Evolutionary conservation across 2,888 invertebrate species (phyloP), one percentile per base, ranked within the genome.

Genomic region (Kuschelorhynchus macadamiae): DNA sequence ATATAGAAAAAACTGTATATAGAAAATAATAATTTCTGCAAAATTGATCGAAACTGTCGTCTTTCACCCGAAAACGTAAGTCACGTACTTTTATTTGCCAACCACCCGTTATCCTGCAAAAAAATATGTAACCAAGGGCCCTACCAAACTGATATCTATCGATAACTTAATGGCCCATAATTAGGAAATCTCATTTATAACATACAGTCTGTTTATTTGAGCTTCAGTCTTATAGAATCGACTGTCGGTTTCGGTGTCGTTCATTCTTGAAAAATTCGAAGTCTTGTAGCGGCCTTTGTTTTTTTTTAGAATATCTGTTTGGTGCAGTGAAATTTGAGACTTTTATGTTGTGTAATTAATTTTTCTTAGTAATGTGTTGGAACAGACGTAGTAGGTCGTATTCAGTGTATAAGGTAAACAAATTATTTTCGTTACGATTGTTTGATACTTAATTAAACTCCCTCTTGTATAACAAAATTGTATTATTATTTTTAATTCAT

Each of bases 371-470:
- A 11, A 25, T 25, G 25, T 25, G 33, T 8, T 64, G 56, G 56
- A 33, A 36, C 7, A 4, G 42, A 17, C 62, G 30, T 1, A 33
- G 42, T 20, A 42, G 52, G 16, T 57, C 65, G 20, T 65, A 65
- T 44, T 65, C 57, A 14, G 44, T 50, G 9, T 33, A 14, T 17
- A 41, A 65, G 56, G 65, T 65, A 57, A 57, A 32, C 16, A 44
- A 14, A 5, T 21, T 25, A 11, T 12, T 36, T 36, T 36, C 2
- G 9, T n/a, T 16, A 17, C 16, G 16, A 36, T 3, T 5, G 36
- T 14, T 7, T 36, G n/a, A n/a, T n/a, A n/a, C n/a, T n/a, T n/a
- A n/a, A n/a, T n/a, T n/a, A n/a, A n/a, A n/a, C n/a, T n/a, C n/a
- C n/a, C n/a, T n/a, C n/a, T n/a, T n/a, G n/a, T n/a, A n/a, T n/a